Base-by-base conservation (phyloP, 2,888 invertebrate genomes). In the Rhagophthalmus giganteus region DNA sequence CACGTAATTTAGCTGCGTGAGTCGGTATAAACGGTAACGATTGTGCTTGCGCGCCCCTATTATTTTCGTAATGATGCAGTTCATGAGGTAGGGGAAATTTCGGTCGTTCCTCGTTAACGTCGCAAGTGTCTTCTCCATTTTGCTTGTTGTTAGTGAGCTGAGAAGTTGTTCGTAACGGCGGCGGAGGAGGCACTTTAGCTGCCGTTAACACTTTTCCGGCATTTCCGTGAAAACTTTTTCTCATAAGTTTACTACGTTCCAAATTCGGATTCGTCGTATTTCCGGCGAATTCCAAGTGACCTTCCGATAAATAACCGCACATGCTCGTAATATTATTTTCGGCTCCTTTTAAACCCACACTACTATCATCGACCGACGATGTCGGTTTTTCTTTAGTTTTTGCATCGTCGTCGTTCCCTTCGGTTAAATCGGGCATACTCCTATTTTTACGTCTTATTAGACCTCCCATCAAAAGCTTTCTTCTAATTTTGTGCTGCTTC, bases 351-450 rank as follows among this genome's bases (percentile, higher is more conserved):
- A 85, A 69, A 1, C 88, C 88, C 0, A 90, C 82, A 38, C 79
- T 84, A 33, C 86, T 88, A 66, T 91, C 90, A 68, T 90, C 90
- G n/a, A 86, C 82, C 0, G 85, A 82, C 10, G 76, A 76, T 33
- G 72, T 75, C 10, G 73, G 78, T 67, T 73, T 78, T 46, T 72
- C 79, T 9, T 55, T 54, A 61, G 73, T 76, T 44, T 61, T 74
- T 56, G 70, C 65, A 6, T 76, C 66, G 35, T 78, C 25, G 37
- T 42, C 24, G 35, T 85, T 87, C 1, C 87, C 87, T 71, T 93
- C 93, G 0, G 93, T 87, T 35, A 94, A 77, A 76, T 94, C 94
- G 1, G 94, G 94, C 90, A 94, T 90, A 44, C 92, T 92, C 58
- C 93, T 80, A 69, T 94, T 94, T 71, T 94, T 94, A 16, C 93